A percentile compares a stretch with the other conserved stretches of the same genome.
These are phyloP conservation scores for Graphium colonna DNA, from an alignment of 2,888 invertebrate species.

Conservation along the genomic window DNA sequence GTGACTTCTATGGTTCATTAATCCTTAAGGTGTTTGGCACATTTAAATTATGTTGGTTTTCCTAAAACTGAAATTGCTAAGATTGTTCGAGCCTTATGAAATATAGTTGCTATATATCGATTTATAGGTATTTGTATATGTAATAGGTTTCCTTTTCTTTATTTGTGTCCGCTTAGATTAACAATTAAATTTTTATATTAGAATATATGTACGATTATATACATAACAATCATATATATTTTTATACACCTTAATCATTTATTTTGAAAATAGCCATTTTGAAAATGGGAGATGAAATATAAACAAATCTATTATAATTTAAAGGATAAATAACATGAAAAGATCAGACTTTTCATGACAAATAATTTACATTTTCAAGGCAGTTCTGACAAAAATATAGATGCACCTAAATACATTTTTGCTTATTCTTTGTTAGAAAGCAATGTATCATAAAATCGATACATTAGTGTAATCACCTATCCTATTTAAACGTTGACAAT, in stretches of 20 bases:
- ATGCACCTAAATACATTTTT: slow-evolving; percentile 4
- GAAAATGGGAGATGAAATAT: slow-evolving; percentile 4
- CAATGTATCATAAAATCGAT: slow-evolving; percentile 8
- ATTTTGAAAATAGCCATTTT: slow-evolving; percentile 5
- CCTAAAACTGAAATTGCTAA: background rate
- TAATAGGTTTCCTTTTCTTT: background rate
- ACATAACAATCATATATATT: slow-evolving; percentile 2
- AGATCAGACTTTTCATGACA: no score
- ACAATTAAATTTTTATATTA: slow-evolving; percentile 5
- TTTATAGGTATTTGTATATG: slow-evolving; percentile 2
- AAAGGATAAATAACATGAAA: background rate
- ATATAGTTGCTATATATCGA: background rate
- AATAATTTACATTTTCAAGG: no score
- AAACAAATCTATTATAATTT: slow-evolving; percentile 2
- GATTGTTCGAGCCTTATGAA: no score
- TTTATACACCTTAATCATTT: slow-evolving; percentile 11
- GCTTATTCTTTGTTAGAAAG: slow-evolving; percentile 8
- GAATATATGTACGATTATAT: slow-evolving; percentile 11
- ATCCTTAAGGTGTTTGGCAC: slow-evolving; percentile 1
- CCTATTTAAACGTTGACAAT: slow-evolving; percentile 1
- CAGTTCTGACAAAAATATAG: slow-evolving; percentile 5
- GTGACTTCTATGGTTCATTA: no score
- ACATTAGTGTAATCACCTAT: slow-evolving; percentile 2
- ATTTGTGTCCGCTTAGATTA: background rate
- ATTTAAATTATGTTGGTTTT: background rate